Percentiles rank a stretch among this genome's conserved stretches.
Evolutionary conservation across 1,140 invertebrate species (phyloP).

Genomic region (Psix sp.): DNA sequence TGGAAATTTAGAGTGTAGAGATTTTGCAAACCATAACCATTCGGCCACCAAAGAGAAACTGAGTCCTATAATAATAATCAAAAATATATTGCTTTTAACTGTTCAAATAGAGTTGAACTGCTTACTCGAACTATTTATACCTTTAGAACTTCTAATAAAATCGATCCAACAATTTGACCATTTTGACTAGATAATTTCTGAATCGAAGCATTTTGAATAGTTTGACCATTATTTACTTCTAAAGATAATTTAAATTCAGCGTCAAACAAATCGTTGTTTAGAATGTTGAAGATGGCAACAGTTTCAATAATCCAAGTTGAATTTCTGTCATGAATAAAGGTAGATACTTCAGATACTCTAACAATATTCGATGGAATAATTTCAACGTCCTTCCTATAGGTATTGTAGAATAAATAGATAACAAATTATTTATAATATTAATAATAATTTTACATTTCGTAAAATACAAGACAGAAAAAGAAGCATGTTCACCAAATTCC

Average conservation of each 20-base stretch:
- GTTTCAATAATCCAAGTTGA: conserved; percentile 63
- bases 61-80: conserved; percentile 68
- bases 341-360: conserved; percentile 74
- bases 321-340: conserved; percentile 62
- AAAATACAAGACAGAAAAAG: background rate
- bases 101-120: too few species aligned
- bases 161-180: conserved; percentile 70
- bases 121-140: too few species aligned
- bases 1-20: conserved; percentile 84
- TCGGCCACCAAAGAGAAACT: conserved; percentile 93
- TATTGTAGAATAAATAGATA: conserved; percentile 52
- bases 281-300: conserved; percentile 60
- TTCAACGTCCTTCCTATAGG: conserved; percentile 80
- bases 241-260: conserved; percentile 24
- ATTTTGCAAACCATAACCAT: conserved; percentile 90
- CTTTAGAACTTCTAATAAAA: conserved; percentile 65
- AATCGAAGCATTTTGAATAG: conserved; percentile 23
- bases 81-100: too few species aligned
- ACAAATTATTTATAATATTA: background rate
- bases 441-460: background rate
- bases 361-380: conserved; percentile 75
- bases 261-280: conserved; percentile 8
- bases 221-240: conserved; percentile 13
- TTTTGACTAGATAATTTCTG: conserved; percentile 44
- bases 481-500: conserved; percentile 87